Percentiles rank a stretch among this genome's conserved stretches.
phyloP scores from a whole-genome alignment of 1,140 invertebrate genomes.

The Dinoponera quadriceps region DNA sequence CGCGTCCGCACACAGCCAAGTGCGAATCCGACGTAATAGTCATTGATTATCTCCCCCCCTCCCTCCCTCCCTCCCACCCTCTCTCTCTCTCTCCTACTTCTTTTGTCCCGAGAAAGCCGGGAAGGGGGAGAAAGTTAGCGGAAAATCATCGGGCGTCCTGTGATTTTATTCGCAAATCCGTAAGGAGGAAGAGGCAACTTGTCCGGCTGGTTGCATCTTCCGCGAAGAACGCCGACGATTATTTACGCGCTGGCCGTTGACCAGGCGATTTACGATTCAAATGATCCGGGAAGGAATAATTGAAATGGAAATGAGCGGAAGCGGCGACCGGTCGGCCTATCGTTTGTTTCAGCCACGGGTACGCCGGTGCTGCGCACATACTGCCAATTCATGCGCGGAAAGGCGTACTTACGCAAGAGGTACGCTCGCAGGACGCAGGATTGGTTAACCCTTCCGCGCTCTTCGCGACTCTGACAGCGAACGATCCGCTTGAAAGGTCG shows the following conservation, averaged over 20 bases:
- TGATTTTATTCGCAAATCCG: conserved; percentile 35
- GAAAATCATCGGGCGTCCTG: conserved; percentile 59
- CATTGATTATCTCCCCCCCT: conserved; percentile 60
- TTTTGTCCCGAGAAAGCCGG: conserved; percentile 72
- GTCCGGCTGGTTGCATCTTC: conserved; percentile 20
- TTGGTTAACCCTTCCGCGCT: not conserved
- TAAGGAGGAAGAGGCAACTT: conserved; percentile 37
- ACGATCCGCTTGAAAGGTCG: too few relatives aligned
- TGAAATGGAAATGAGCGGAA: conserved; percentile 52
- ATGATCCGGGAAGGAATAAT: conserved; percentile 46
- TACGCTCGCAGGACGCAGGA: not conserved
- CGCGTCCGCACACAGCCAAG: not conserved
- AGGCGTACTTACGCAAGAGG: conserved; percentile 10
- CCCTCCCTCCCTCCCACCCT: too few relatives aligned
- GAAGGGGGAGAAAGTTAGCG: conserved; percentile 77
- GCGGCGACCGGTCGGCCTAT: not conserved
- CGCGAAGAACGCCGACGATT: conserved; percentile 10
- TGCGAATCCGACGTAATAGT: conserved; percentile 6
- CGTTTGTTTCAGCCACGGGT: conserved; percentile 14
- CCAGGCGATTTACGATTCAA: conserved; percentile 59
- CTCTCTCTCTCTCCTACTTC: conserved; percentile 29
- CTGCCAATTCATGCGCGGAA: not conserved
- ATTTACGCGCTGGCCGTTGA: conserved; percentile 39
- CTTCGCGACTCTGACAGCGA: not conserved
- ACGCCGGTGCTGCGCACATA: not conserved